Base-by-base conservation (phyloP, 2,888 invertebrate genomes). In the Chrysotoxum bicinctum region DNA sequence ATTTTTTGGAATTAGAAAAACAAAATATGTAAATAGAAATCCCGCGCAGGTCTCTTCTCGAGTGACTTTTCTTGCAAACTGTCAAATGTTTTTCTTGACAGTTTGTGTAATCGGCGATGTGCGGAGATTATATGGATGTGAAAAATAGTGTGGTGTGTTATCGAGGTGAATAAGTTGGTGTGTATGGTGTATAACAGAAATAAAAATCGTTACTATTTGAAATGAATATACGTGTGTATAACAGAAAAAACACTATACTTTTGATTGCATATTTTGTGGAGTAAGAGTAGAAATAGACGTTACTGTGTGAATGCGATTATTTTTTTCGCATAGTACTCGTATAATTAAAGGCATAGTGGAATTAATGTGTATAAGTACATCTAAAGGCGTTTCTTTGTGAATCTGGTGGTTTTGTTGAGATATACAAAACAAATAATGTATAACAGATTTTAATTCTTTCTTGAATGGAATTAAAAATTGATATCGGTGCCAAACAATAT, bases 121-220 rank as follows among this genome's bases (percentile, higher is more conserved):
- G 56, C 43, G 30, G 2, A 7, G 0, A 0, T 3, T 0, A 12
- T 78, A n/a, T 73, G 83, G 83, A 83, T 78, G 50, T 56, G 56
- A 48, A 54, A 14, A 12, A 5, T 23, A 12, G 12, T 48, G 60
- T 68, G 72, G 70, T 76, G 73, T 23, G 23, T 26, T 69, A 26
- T 30, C 35, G 35, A 3, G 16, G 23, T 75, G 70, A 19, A 32
- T 14, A 43, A 9, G 9, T 4, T 35, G 8, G 3, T 16, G 16
- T 43, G 1, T 8, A 8, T 16, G 2, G 8, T 21, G 21, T 35
- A 66, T 58, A 48, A 58, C 43, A 69, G 40, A 32, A 50, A 37
- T 4, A 1, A 32, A 19, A 43, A 12, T n/a, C 62, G 62, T 77
- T 70, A 52, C 43, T 4, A n/a, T 70, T 70, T 54, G 35, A 62